Evolutionary conservation across 2,797 vertebrate genomes (phyloP).

Genomic region (Simalia tracyae): DNA sequence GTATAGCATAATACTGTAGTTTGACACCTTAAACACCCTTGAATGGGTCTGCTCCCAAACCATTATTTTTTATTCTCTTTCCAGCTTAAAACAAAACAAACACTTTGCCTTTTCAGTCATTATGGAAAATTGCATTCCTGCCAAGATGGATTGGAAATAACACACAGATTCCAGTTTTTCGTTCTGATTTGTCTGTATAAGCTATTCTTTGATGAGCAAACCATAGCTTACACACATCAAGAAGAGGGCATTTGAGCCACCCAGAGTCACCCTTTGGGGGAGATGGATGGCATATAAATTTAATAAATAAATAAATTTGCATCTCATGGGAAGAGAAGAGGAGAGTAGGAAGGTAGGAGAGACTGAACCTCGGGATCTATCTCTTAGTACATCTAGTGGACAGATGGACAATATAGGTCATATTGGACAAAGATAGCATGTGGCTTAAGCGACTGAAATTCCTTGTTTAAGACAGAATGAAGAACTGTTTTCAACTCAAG

Average conservation of each 20-base stretch:
- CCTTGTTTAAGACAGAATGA: neutral
- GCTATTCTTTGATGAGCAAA: neutral
- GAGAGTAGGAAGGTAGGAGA: neutral
- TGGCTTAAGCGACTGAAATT: neutral
- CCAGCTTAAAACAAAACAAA: neutral
- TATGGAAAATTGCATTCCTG: neutral
- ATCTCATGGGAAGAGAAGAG: neutral
- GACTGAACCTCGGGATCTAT: neutral
- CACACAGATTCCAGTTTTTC: neutral
- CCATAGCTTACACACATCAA: neutral
- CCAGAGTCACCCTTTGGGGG: no score
- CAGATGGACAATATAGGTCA: neutral
- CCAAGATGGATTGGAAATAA: neutral
- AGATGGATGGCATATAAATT: no score
- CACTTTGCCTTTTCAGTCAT: neutral
- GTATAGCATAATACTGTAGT: neutral
- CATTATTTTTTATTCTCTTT: neutral
- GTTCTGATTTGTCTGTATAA: neutral
- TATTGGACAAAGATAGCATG: no score
- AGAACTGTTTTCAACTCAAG: neutral
- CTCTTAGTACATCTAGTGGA: neutral
- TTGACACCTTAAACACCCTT: neutral
- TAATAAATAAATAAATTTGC: no score
- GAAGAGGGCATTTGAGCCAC: neutral
- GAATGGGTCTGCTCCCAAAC: neutral